phyloP scores from a whole-genome alignment of 2,113 vertebrate species.

The Odocoileus hemionus region DNA sequence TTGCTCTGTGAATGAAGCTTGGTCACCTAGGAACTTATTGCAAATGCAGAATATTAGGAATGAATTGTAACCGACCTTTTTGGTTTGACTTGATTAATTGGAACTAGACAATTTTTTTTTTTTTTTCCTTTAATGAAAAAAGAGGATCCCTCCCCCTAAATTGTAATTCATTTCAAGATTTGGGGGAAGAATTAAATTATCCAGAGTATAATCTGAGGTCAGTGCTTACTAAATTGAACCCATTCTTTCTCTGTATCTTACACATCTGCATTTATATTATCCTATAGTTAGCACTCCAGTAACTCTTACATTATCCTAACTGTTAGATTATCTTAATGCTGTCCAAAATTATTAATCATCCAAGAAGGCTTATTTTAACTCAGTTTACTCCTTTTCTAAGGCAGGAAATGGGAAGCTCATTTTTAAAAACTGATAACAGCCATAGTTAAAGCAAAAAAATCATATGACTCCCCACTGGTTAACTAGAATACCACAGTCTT shows the following conservation, averaged over 20 bases:
- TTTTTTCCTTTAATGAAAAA: not conserved
- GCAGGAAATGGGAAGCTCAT: not conserved
- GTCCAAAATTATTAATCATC: not conserved
- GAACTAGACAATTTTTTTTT: not conserved
- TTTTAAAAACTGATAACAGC: constrained; percentile 3
- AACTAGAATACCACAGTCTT: not conserved
- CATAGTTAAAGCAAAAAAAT: constrained; percentile 18
- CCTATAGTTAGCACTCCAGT: not conserved
- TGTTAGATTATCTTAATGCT: not conserved
- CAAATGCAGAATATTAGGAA: not conserved
- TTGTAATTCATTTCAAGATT: not conserved
- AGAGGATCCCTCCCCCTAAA: not conserved
- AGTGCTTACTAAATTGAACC: not conserved
- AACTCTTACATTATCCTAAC: not conserved
- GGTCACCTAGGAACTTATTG: not conserved
- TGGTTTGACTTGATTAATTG: not conserved
- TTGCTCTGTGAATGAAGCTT: not conserved
- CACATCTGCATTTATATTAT: not conserved
- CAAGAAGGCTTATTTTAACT: not conserved
- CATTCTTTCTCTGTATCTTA: not conserved
- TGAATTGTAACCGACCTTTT: not conserved
- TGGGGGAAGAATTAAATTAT: constrained; percentile 5
- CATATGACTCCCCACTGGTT: not conserved
- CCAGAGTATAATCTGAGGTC: not conserved
- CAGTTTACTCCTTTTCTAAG: not conserved